Conservation (phyloP, 2,888 invertebrate species). For the Ennomos fuscantarius region DNA sequence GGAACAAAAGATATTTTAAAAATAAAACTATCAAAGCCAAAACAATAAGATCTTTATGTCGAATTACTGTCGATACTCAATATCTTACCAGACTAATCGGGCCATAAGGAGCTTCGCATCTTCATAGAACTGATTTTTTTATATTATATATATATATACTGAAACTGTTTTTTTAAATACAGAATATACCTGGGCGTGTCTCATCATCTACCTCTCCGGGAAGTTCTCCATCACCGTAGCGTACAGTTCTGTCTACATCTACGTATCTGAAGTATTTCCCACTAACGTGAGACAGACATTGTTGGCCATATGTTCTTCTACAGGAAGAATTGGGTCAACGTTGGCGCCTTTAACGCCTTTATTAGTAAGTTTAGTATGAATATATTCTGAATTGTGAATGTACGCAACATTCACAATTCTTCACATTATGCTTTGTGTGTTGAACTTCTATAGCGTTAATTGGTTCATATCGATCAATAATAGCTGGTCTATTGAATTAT, state of each 20-base stretch:
- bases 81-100: too few relatives aligned
- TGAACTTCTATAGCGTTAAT: background rate
- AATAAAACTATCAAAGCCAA: too few relatives aligned
- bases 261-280: conserved; percentile 89
- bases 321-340: conserved; percentile 88
- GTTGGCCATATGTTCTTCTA: conserved; percentile 87
- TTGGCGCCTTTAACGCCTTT: conserved; percentile 88
- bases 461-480: background rate
- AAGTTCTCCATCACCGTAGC: conserved; percentile 88
- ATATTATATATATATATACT: too few relatives aligned
- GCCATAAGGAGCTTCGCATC: too few relatives aligned
- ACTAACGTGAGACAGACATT: conserved; percentile 87
- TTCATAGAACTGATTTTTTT: too few relatives aligned
- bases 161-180: conserved; percentile 24
- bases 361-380: conserved; percentile 73
- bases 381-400: too few relatives aligned
- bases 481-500: too few relatives aligned
- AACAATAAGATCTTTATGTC: too few relatives aligned
- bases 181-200: conserved; percentile 74
- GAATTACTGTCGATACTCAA: too few relatives aligned
- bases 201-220: conserved; percentile 85
- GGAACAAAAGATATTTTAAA: too few relatives aligned
- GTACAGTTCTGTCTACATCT: conserved; percentile 87
- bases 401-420: too few relatives aligned
- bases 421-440: background rate